These are phyloP conservation scores for Galerucella nymphaeae DNA, from an alignment of 2,888 invertebrate species.

Conservation along the genomic window DNA sequence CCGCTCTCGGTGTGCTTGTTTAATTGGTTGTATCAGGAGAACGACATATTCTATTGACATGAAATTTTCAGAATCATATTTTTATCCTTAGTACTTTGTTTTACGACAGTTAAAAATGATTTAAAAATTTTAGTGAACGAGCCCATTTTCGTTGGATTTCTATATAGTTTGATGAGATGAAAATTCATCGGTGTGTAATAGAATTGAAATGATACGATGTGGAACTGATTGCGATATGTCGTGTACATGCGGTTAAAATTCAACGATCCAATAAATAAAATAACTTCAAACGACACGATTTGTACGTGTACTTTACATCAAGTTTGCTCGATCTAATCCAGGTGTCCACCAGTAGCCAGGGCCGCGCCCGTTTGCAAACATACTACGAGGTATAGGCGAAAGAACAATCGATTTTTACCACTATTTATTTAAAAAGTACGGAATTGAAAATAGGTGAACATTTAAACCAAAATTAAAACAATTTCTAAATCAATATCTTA, in stretches of 20 bases:
- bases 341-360: background rate
- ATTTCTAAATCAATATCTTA: no score
- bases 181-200: constrained; percentile 27
- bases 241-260: constrained; percentile 20
- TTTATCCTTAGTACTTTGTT: no score
- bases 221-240: constrained; percentile 27
- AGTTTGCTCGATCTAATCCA: constrained; percentile 9
- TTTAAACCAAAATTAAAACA: background rate
- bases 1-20: no score
- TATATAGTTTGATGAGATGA: constrained; percentile 2
- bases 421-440: background rate
- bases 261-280: constrained; percentile 26
- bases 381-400: background rate
- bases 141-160: background rate
- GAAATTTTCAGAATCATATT: no score
- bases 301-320: constrained; percentile 4
- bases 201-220: constrained; percentile 28
- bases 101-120: no score
- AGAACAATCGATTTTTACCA: no score
- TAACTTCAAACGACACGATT: constrained; percentile 12
- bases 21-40: no score
- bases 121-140: no score
- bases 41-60: no score
- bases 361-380: background rate
- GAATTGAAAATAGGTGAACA: background rate